These are phyloP conservation scores for Drosophila funebris DNA, from an alignment of 1,140 invertebrate species.

Conservation along the genomic window DNA sequence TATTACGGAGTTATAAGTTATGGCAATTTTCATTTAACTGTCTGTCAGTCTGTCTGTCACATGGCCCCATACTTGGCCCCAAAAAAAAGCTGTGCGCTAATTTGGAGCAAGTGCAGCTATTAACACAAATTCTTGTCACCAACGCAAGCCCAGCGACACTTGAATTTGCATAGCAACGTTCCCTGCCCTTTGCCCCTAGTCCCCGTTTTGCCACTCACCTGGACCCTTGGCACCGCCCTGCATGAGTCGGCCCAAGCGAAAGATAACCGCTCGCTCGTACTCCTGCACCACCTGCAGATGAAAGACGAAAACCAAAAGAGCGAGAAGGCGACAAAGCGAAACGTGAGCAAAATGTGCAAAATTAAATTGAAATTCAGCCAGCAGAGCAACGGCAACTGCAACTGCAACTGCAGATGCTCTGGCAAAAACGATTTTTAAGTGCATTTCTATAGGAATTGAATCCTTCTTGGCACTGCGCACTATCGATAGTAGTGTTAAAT, in stretches of 20 bases:
- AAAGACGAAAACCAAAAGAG: neutral
- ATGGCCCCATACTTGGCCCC: slow-evolving; percentile 2
- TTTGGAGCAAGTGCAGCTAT: slow-evolving; percentile 83
- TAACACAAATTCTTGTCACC: slow-evolving; percentile 76
- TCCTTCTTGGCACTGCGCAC: no score
- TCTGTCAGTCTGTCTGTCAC: neutral
- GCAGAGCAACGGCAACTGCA: slow-evolving; percentile 10
- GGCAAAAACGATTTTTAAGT: slow-evolving; percentile 15
- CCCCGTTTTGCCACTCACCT: slow-evolving; percentile 85
- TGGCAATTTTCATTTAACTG: neutral
- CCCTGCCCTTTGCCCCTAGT: neutral
- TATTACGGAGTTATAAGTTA: neutral
- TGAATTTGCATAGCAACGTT: slow-evolving; percentile 72
- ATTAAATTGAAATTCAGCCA: slow-evolving; percentile 54
- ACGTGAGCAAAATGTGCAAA: slow-evolving; percentile 56
- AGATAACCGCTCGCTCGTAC: slow-evolving; percentile 95
- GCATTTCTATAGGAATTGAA: neutral
- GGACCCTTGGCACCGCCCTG: slow-evolving; percentile 96
- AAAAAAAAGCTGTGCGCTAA: slow-evolving; percentile 50
- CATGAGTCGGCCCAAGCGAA: slow-evolving; percentile 92
- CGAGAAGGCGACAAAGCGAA: neutral
- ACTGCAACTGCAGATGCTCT: slow-evolving; percentile 10
- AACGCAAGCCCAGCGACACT: slow-evolving; percentile 42
- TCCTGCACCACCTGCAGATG: slow-evolving; percentile 93
- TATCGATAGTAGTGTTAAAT: neutral